Conservation (phyloP, 2,113 vertebrate genomes). For the Ctenodactylus gundi region DNA sequence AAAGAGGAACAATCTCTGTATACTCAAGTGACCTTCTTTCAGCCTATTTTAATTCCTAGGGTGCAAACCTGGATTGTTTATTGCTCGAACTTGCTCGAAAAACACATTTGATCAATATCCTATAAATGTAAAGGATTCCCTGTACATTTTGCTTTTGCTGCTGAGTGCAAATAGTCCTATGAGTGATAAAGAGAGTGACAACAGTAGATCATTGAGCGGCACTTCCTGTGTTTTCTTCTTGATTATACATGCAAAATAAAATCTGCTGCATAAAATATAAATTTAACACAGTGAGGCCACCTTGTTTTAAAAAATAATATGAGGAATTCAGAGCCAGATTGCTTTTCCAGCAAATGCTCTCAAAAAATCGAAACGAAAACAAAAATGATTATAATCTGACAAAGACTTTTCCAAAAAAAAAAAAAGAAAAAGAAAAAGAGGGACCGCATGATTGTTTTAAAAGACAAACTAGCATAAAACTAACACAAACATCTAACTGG, state of each 20-base stretch:
- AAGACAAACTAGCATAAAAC: background rate
- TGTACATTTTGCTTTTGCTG: background rate
- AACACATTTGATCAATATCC: background rate
- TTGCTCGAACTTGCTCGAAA: background rate
- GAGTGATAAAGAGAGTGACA: background rate
- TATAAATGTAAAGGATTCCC: background rate
- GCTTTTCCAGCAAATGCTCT: background rate
- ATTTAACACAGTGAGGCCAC: background rate
- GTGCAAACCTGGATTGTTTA: background rate
- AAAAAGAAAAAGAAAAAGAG: too few relatives aligned
- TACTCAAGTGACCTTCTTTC: background rate
- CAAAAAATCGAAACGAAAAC: background rate
- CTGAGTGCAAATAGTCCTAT: background rate
- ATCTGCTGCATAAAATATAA: background rate
- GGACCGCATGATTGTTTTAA: background rate
- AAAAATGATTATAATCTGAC: background rate
- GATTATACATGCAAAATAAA: background rate
- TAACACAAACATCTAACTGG: background rate
- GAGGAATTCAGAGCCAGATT: background rate
- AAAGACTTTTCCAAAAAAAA: background rate
- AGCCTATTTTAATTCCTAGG: background rate
- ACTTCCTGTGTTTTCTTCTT: background rate
- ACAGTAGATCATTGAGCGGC: background rate
- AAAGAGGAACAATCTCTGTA: background rate
- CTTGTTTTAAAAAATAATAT: background rate